Conservation (phyloP, 1,140 invertebrate genomes). For the Diprion similis region DNA sequence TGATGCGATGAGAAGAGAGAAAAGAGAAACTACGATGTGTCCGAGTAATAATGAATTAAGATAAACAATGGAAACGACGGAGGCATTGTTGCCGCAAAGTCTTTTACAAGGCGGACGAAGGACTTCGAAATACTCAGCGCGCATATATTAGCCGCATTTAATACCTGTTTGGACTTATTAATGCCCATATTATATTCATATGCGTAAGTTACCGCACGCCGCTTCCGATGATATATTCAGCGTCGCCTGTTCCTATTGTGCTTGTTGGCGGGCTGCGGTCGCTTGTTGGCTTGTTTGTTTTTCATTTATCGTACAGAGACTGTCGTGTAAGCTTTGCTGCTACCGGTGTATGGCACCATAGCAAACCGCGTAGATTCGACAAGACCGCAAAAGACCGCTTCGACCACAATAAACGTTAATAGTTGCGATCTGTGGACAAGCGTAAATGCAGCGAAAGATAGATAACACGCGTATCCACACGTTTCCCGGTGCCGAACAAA, state of each 20-base stretch:
- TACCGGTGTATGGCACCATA: conserved; percentile 1
- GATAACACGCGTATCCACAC: no score
- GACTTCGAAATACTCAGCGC: conserved; percentile 48
- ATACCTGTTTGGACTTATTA: conserved; percentile 57
- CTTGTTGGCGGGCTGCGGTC: background rate
- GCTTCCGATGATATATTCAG: conserved; percentile 50
- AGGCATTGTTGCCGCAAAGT: conserved; percentile 13
- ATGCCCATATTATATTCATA: conserved; percentile 55
- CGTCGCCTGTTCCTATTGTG: conserved; percentile 31
- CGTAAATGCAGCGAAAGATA: no score
- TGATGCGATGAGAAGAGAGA: background rate
- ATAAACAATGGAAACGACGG: no score
- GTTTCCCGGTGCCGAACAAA: no score
- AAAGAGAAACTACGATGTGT: background rate
- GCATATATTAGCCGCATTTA: conserved; percentile 57
- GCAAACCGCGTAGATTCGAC: conserved; percentile 30
- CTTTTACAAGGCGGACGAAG: conserved; percentile 46
- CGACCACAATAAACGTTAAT: no score
- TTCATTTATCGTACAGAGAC: background rate
- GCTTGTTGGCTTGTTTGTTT: conserved; percentile 5
- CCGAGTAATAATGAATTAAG: background rate
- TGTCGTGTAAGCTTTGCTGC: background rate
- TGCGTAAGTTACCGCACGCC: conserved; percentile 34
- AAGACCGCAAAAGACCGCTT: background rate
- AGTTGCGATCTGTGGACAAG: no score